Conservation (phyloP, 2,888 invertebrate genomes). For the Autographa gamma region DNA sequence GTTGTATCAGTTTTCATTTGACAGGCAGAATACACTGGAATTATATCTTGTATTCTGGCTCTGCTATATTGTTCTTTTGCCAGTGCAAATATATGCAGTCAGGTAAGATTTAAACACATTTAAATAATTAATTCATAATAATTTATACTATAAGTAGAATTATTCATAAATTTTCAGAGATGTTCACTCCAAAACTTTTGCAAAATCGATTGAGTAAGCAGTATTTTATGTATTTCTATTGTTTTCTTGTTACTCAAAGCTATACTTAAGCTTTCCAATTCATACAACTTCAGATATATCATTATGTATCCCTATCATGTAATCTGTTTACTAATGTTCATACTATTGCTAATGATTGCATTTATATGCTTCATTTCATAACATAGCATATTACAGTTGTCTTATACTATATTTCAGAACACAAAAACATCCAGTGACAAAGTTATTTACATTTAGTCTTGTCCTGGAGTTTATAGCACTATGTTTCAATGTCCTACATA, state of each 20-base stretch:
- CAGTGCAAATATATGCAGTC: conserved; percentile 97
- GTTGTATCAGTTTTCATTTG: conserved; percentile 98
- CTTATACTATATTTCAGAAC: conserved; percentile 80
- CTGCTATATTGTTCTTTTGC: conserved; percentile 95
- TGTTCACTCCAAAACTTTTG: conserved; percentile 39
- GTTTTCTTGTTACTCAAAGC: conserved; percentile 29
- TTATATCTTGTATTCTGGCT: conserved; percentile 96
- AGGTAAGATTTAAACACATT: conserved; percentile 72
- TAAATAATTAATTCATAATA: conserved; percentile 5
- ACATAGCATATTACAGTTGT: conserved; percentile 17
- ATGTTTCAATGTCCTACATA: conserved; percentile 95
- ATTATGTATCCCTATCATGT: conserved; percentile 25
- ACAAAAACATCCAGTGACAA: conserved; percentile 97
- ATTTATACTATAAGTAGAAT: conserved; percentile 25
- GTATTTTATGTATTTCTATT: conserved; percentile 37
- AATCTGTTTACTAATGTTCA: conserved; percentile 15
- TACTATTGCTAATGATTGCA: conserved; percentile 24
- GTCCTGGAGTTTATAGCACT: conserved; percentile 95
- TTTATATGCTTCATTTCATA: conserved; percentile 20
- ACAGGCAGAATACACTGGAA: conserved; percentile 97
- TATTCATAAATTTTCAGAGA: conserved; percentile 47
- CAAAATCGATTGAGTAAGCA: conserved; percentile 45
- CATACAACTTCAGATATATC: conserved; percentile 14
- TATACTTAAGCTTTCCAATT: conserved; percentile 32
- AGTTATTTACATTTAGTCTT: conserved; percentile 96